Evolutionary conservation across 1,140 invertebrate genomes (phyloP).

Genomic region (Spodoptera litura): DNA sequence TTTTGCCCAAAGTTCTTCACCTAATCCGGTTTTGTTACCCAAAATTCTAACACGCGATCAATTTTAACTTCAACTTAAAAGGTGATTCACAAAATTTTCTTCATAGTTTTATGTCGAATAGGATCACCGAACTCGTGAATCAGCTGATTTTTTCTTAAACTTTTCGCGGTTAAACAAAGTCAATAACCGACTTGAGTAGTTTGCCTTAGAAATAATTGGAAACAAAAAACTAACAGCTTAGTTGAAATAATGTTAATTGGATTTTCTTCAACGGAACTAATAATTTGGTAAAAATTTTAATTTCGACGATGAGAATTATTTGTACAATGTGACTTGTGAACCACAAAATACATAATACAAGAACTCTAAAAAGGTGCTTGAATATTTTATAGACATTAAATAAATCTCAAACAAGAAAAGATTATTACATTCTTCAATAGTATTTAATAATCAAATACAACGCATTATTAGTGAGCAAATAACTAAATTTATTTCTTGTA

Average conservation of each 20-base stretch:
- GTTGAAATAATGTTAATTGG: neutral
- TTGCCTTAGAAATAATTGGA: constrained; percentile 6
- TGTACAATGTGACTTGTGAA: too few relatives aligned
- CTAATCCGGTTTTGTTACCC: neutral
- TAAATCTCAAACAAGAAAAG: too few relatives aligned
- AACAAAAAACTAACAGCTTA: constrained; percentile 19
- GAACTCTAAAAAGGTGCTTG: too few relatives aligned
- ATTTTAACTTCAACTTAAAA: neutral
- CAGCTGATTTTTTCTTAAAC: constrained; percentile 6
- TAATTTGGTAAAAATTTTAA: too few relatives aligned
- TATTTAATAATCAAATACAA: too few relatives aligned
- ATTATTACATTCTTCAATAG: too few relatives aligned
- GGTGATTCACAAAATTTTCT: constrained; percentile 8
- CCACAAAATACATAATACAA: too few relatives aligned
- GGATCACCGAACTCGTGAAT: neutral
- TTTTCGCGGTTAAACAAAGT: constrained; percentile 9
- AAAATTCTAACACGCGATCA: neutral
- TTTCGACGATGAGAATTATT: too few relatives aligned
- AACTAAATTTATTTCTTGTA: neutral
- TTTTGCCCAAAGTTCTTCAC: neutral
- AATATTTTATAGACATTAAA: too few relatives aligned
- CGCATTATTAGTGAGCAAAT: neutral
- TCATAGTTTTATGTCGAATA: neutral
- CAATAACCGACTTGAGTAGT: constrained; percentile 13
- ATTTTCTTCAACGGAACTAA: too few relatives aligned